Conservation (phyloP, 2,113 vertebrate species). For the Erpornis zantholeuca region DNA sequence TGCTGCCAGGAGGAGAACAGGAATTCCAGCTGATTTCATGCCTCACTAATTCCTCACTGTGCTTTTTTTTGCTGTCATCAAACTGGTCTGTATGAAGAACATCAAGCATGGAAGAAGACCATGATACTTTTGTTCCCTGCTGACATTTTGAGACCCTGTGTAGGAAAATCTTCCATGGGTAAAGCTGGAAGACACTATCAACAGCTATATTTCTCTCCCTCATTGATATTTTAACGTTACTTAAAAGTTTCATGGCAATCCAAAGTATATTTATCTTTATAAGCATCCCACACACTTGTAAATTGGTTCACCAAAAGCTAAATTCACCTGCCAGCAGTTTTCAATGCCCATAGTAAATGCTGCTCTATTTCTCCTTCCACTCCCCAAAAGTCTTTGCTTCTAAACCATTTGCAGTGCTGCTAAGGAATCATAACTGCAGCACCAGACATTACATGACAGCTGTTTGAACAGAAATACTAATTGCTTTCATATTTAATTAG, state of each 20-base stretch:
- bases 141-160: not conserved
- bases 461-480: slow-evolving; percentile 68
- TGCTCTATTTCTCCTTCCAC: not conserved
- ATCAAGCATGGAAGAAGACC: not conserved
- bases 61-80: not conserved
- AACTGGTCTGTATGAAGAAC: not conserved
- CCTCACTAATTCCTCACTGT: not conserved
- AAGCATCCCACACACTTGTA: not conserved
- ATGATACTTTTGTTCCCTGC: not conserved
- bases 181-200: not conserved
- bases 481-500: slow-evolving; percentile 72
- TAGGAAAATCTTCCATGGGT: not conserved
- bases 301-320: not conserved
- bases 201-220: not conserved
- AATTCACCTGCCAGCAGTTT: not conserved
- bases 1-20: not conserved
- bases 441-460: slow-evolving; percentile 61
- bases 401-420: slow-evolving; percentile 25
- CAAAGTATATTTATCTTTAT: not conserved
- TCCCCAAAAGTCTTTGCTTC: slow-evolving; percentile 16
- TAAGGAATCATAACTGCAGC: slow-evolving; percentile 42
- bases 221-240: not conserved
- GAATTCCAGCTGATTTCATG: not conserved
- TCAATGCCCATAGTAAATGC: not conserved
- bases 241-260: not conserved